phyloP scores from a whole-genome alignment of 2,888 invertebrate species.

The Morpho achilles region DNA sequence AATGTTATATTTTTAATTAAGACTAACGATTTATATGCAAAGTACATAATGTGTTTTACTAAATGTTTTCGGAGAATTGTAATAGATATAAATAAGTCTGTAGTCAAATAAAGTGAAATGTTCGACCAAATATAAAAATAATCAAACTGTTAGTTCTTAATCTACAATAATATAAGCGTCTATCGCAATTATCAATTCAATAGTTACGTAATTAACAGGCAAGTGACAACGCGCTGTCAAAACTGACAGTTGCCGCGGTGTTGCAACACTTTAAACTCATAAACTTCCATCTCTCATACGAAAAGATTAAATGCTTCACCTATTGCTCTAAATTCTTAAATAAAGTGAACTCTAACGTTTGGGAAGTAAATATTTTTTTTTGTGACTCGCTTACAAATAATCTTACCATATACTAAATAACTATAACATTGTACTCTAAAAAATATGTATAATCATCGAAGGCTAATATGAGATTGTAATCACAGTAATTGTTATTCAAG shows the following conservation, averaged over 20 bases:
- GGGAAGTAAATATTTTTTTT: constrained; percentile 73
- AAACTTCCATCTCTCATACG: constrained; percentile 48
- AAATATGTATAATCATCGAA: constrained; percentile 79
- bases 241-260: constrained; percentile 29
- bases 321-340: constrained; percentile 71
- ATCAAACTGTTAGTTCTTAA: neutral
- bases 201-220: neutral
- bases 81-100: too few species aligned
- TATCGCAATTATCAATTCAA: neutral
- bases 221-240: constrained; percentile 9
- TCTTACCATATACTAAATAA: constrained; percentile 75
- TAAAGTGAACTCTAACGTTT: constrained; percentile 68
- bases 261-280: constrained; percentile 48
- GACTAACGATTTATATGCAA: too few species aligned
- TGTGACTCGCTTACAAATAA: constrained; percentile 74
- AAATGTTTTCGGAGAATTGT: too few species aligned
- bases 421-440: constrained; percentile 80
- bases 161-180: neutral
- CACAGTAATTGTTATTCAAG: constrained; percentile 77
- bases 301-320: constrained; percentile 72
- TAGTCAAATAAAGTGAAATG: too few species aligned
- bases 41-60: too few species aligned
- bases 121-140: too few species aligned
- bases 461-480: constrained; percentile 78
- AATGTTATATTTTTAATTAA: too few species aligned